phyloP scores from a whole-genome alignment of 2,113 vertebrate species.

The Anser brachyrhynchus region DNA sequence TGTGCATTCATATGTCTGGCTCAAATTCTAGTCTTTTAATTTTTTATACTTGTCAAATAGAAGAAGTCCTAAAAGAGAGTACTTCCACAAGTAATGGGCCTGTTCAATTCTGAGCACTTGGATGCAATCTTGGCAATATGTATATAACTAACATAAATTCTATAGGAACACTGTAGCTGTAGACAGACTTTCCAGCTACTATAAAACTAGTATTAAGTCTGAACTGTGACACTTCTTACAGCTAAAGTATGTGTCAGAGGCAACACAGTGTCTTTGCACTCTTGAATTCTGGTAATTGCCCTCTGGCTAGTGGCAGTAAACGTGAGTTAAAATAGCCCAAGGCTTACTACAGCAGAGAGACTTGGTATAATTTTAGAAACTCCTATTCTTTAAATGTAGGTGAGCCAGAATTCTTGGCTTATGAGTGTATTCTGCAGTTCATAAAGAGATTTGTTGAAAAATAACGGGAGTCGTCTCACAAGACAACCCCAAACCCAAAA shows the following conservation, averaged over 20 bases:
- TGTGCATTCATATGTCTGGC: background rate
- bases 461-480: background rate
- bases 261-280: background rate
- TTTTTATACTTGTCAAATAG: background rate
- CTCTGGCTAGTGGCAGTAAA: background rate
- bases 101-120: background rate
- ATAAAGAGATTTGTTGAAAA: background rate
- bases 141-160: background rate
- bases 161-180: background rate
- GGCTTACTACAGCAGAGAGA: background rate
- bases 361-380: background rate
- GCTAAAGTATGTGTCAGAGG: background rate
- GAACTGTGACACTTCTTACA: background rate
- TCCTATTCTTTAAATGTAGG: background rate
- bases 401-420: background rate
- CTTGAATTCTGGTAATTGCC: background rate
- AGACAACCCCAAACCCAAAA: background rate
- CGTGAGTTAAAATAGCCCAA: background rate
- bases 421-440: background rate
- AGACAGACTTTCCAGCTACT: accelerated
- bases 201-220: background rate
- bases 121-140: background rate
- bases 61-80: background rate
- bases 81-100: no score
- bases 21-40: background rate